Conservation (phyloP, 2,888 invertebrate genomes). For the Cenopis cana region DNA sequence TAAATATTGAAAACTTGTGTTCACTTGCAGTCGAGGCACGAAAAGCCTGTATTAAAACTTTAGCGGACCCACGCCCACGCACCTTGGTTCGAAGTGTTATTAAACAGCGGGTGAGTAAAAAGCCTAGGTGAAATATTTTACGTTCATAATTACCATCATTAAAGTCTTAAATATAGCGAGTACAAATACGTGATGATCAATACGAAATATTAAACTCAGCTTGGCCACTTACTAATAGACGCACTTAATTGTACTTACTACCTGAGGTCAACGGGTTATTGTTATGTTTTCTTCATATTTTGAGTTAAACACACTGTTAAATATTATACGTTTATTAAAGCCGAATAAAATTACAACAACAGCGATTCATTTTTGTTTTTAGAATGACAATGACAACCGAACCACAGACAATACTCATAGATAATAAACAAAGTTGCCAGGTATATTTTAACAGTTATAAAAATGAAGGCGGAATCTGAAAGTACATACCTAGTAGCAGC, state of each 20-base stretch:
- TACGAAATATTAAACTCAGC: conserved; percentile 8
- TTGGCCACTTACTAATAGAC: background rate
- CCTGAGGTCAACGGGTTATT: background rate
- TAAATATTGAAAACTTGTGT: conserved; percentile 41
- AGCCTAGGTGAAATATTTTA: conserved; percentile 40
- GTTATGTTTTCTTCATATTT: no score
- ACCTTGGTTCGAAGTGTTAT: conserved; percentile 39
- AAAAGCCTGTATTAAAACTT: conserved; percentile 60
- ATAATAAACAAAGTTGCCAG: no score
- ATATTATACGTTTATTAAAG: no score
- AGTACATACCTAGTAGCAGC: no score
- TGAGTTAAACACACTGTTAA: no score
- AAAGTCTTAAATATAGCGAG: conserved; percentile 26
- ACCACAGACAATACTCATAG: no score
- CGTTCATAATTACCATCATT: conserved; percentile 22
- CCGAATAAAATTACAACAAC: no score
- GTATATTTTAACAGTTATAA: no score
- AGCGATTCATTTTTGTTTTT: no score
- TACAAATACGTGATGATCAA: background rate
- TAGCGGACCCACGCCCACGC: conserved; percentile 67
- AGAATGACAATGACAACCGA: no score
- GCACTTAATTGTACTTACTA: background rate
- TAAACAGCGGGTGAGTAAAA: conserved; percentile 34
- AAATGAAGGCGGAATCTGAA: no score
- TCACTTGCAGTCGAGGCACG: conserved; percentile 54